Conservation (phyloP, 35 echinoderm and acorn worm genomes). For the Ptychodera flava region DNA sequence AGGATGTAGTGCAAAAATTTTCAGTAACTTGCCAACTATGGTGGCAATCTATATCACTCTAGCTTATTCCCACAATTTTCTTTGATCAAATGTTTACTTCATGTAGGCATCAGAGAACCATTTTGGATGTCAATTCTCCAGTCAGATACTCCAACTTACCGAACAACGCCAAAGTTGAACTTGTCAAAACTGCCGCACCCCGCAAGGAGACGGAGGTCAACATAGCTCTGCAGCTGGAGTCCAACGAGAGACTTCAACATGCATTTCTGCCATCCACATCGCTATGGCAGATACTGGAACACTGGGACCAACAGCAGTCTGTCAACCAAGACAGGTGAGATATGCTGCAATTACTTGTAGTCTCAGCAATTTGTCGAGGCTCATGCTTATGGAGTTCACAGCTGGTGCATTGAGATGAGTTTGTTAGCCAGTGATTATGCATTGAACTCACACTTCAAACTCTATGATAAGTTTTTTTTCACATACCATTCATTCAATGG, state of each 20-base stretch:
- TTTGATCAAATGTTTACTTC: neutral
- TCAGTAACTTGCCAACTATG: no score
- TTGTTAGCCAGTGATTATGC: no score
- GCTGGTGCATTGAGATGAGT: no score
- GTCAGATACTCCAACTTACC: slow-evolving; percentile 78
- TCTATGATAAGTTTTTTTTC: no score
- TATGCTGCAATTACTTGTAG: no score
- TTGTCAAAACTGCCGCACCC: slow-evolving; percentile 50
- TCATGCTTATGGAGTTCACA: no score
- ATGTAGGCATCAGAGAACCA: slow-evolving; percentile 59
- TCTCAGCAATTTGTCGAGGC: no score
- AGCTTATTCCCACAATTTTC: no score
- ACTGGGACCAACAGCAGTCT: slow-evolving; percentile 42
- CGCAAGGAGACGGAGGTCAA: slow-evolving; percentile 34
- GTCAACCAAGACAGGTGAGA: neutral
- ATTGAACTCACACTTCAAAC: no score
- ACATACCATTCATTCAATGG: no score
- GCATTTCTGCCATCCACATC: slow-evolving; percentile 42
- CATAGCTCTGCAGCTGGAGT: slow-evolving; percentile 65
- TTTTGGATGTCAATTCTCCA: slow-evolving; percentile 69
- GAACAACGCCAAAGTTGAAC: slow-evolving; percentile 91
- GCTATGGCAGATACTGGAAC: slow-evolving; percentile 63
- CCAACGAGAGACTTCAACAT: slow-evolving; percentile 65
- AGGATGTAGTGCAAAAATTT: no score
- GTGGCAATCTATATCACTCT: no score